phyloP scores from a whole-genome alignment of 2,113 vertebrate genomes.

The Cryptomyrus ogoouensis region DNA sequence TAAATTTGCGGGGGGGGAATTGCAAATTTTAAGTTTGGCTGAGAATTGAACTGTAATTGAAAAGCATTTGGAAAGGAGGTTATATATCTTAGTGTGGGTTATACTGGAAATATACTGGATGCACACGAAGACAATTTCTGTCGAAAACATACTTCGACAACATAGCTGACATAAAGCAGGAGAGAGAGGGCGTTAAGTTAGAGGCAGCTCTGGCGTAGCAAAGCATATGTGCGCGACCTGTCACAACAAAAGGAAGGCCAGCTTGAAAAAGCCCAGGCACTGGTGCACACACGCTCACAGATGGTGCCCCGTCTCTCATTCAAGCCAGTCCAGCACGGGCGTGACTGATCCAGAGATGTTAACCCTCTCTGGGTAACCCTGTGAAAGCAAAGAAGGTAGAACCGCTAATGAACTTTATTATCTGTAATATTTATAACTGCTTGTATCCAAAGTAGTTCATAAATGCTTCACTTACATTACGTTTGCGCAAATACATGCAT shows the following conservation, averaged over 20 bases:
- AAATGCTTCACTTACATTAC: neutral
- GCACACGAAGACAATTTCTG: neutral
- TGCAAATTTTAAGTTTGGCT: neutral
- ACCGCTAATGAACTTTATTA: neutral
- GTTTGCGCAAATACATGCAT: neutral
- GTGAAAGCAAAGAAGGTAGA: neutral
- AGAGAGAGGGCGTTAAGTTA: neutral
- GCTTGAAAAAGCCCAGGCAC: neutral
- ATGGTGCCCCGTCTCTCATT: neutral
- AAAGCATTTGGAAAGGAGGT: neutral
- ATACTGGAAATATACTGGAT: neutral
- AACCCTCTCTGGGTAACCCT: neutral
- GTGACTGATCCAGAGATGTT: neutral
- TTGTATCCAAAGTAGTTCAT: neutral
- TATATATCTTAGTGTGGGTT: neutral
- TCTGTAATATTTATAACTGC: neutral
- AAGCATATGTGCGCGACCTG: neutral
- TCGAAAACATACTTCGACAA: neutral
- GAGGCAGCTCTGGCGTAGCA: neutral
- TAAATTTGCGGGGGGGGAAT: neutral
- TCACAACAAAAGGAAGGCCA: neutral
- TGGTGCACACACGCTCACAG: neutral
- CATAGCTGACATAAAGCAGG: neutral
- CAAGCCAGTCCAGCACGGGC: neutral
- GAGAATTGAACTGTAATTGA: neutral